phyloP scores from a whole-genome alignment of 2,888 invertebrate genomes.

The Cephus rjabovi region DNA sequence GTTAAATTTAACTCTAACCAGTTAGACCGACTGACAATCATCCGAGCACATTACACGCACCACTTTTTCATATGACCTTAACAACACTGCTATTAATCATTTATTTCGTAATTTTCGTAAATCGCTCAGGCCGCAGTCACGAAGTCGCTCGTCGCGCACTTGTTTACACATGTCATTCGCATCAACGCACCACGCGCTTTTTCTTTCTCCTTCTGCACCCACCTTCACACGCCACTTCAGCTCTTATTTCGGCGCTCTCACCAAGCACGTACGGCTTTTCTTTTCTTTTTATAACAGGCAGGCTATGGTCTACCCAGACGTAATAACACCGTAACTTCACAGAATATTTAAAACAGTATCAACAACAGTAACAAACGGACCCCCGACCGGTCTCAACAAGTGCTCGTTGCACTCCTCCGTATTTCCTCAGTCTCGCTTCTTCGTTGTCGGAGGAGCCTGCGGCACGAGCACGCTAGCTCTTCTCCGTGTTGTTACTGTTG shows the following conservation, averaged over 20 bases:
- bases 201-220: constrained; percentile 24
- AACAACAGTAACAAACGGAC: not conserved
- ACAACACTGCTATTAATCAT: not conserved
- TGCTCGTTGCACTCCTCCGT: not conserved
- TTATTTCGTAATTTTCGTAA: not conserved
- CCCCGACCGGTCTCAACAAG: not conserved
- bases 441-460: not conserved
- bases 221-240: not conserved
- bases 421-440: not conserved
- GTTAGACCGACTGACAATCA: not conserved
- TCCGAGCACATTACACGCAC: not conserved
- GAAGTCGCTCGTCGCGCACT: not conserved
- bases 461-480: constrained; percentile 39
- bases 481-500: constrained; percentile 51
- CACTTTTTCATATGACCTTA: not conserved
- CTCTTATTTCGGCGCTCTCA: not conserved
- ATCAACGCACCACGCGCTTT: constrained; percentile 16
- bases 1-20: not conserved
- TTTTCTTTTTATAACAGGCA: not conserved
- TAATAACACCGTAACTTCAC: not conserved
- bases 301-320: not conserved
- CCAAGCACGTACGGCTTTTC: not conserved
- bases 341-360: not conserved
- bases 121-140: not conserved
- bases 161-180: constrained; percentile 8